Evolutionary conservation across 1,140 invertebrate genomes (phyloP).

Genomic region (Branchinecta lindahli): DNA sequence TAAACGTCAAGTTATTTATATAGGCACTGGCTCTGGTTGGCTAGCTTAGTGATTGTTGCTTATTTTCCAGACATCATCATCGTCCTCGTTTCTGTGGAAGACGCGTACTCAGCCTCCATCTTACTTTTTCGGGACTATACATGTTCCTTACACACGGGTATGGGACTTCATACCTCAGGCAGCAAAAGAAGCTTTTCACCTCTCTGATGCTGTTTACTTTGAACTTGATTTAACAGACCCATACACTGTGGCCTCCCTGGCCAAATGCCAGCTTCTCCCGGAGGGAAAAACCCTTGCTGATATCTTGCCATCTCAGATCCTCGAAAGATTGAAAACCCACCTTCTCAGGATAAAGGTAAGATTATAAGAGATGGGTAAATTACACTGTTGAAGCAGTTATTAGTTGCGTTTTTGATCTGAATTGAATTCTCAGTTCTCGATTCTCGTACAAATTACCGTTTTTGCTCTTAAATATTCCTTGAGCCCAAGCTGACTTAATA

Average conservation of each 20-base stretch:
- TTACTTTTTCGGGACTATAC: slow-evolving; percentile 43
- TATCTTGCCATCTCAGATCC: slow-evolving; percentile 35
- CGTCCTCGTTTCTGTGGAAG: slow-evolving; percentile 27
- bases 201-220: slow-evolving; percentile 36
- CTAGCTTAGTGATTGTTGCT: neutral
- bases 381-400: too few relatives aligned
- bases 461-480: too few relatives aligned
- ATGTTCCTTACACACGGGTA: slow-evolving; percentile 41
- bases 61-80: slow-evolving; percentile 15
- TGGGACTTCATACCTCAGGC: slow-evolving; percentile 40
- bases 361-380: too few relatives aligned
- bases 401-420: too few relatives aligned
- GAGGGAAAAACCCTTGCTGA: slow-evolving; percentile 32
- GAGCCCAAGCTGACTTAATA: too few relatives aligned
- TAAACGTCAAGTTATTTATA: too few relatives aligned
- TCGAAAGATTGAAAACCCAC: slow-evolving; percentile 35
- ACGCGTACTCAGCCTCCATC: slow-evolving; percentile 32
- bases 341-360: slow-evolving; percentile 34
- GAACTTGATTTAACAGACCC: slow-evolving; percentile 40
- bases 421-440: too few relatives aligned
- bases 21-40: too few relatives aligned
- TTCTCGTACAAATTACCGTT: too few relatives aligned
- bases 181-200: slow-evolving; percentile 36
- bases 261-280: slow-evolving; percentile 39
- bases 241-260: slow-evolving; percentile 34